Evolutionary conservation across 2,888 invertebrate species (phyloP).

Genomic region (Sepiola atlantica): DNA sequence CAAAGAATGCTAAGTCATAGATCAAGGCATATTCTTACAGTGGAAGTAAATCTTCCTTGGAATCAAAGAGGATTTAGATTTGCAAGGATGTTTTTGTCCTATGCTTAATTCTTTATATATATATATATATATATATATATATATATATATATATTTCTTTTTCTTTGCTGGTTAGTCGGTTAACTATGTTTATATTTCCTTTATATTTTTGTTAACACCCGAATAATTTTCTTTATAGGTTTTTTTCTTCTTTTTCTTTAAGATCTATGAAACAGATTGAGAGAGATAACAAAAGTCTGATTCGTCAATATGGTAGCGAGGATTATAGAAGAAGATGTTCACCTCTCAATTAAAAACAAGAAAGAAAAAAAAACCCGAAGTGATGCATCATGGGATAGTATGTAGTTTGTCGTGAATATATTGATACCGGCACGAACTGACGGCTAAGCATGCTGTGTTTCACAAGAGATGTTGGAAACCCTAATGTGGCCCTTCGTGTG

Average conservation of each 20-base stretch:
- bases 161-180: no score
- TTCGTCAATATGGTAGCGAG: background rate
- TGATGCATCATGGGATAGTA: background rate
- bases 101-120: background rate
- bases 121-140: background rate
- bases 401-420: background rate
- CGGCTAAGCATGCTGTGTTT: no score
- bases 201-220: background rate
- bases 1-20: background rate
- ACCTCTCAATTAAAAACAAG: background rate
- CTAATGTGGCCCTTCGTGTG: no score
- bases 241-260: background rate
- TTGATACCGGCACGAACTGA: no score
- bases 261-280: no score
- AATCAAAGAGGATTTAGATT: conserved; percentile 20
- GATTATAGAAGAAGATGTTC: background rate
- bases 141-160: no score
- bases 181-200: background rate
- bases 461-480: no score
- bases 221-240: background rate
- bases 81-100: background rate
- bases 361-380: background rate
- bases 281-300: background rate
- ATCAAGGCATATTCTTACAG: conserved; percentile 12
- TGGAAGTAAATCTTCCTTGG: conserved; percentile 19